Evolutionary conservation across 2,113 vertebrate species (phyloP).

Genomic region (Dicrurus megarhynchus): DNA sequence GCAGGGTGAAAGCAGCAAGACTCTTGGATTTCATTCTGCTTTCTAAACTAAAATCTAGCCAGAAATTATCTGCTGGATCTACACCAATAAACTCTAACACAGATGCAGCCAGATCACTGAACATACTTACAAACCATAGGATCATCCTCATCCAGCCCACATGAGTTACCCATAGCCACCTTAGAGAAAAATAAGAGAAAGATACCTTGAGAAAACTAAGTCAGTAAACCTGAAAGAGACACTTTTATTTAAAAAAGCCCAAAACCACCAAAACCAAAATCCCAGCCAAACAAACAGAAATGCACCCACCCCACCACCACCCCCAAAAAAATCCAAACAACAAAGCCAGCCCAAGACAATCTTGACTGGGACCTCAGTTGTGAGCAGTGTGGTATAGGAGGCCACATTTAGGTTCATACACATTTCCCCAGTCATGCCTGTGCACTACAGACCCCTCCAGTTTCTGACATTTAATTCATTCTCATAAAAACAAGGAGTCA

Average conservation of each 20-base stretch:
- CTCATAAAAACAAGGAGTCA: neutral
- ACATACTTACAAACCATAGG: neutral
- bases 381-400: neutral
- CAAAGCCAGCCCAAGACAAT: neutral
- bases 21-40: neutral
- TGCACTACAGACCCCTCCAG: neutral
- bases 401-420: neutral
- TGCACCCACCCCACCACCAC: too few species aligned
- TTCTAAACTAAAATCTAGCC: neutral
- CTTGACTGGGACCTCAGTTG: neutral
- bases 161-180: neutral
- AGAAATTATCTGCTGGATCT: neutral
- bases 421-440: neutral
- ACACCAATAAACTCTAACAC: neutral
- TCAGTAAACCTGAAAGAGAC: neutral
- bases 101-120: neutral
- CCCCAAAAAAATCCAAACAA: fast-evolving
- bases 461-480: neutral
- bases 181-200: neutral
- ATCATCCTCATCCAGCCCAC: neutral
- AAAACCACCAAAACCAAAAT: neutral
- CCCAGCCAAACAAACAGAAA: neutral
- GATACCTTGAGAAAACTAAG: neutral
- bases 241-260: neutral
- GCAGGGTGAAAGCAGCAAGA: neutral